Evolutionary conservation across 64 coral and sea anemone genomes (phyloP), one percentile per base, ranked within the genome.

Genomic region (Anthopleura sola): DNA sequence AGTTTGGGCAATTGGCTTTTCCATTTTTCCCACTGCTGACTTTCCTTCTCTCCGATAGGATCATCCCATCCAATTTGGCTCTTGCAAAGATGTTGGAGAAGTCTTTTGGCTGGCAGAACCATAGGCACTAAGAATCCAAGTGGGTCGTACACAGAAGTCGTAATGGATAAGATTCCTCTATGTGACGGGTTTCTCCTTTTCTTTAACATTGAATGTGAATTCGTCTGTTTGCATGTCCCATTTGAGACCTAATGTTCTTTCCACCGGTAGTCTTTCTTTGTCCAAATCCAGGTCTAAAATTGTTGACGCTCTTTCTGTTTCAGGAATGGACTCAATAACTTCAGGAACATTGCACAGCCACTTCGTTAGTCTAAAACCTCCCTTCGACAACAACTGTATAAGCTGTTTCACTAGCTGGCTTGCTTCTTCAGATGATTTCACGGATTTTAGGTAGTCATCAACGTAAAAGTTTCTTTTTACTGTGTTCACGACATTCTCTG

Each of bases 401-500:
- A 86, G 38, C n/a, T 74, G 21, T 21, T 51, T 48, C 36, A 75
- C 37, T 48, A 86, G 17, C 14, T 48, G 24, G 15, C 68, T 49
- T 24, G 85, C 85, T 75, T 86, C 69, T 50, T 86, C 68, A 33
- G 38, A n/a, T 28, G 66, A 53, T 39, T 77, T 78, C 23, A 75
- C 68, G 0, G 66, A 76, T 38, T 86, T 86, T 44, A 86, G 68
- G 33, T 60, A 86, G 46, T 86, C 85, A 55, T 86, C 68, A 16
- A 86, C 85, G 29, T 86, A 75, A 33, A 75, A 86, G 29, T 86
- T 86, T 40, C 51, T 86, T 37, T 76, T 86, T 10, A 86, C 85
- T 44, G 85, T 76, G 38, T 26, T 86, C 24, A 86, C 68, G 19
- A 76, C 68, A 23, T 86, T 66, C 18, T 75, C 66, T 49, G 64